Conservation (phyloP, 2,797 vertebrate genomes). For the Hoplostethus atlanticus region DNA sequence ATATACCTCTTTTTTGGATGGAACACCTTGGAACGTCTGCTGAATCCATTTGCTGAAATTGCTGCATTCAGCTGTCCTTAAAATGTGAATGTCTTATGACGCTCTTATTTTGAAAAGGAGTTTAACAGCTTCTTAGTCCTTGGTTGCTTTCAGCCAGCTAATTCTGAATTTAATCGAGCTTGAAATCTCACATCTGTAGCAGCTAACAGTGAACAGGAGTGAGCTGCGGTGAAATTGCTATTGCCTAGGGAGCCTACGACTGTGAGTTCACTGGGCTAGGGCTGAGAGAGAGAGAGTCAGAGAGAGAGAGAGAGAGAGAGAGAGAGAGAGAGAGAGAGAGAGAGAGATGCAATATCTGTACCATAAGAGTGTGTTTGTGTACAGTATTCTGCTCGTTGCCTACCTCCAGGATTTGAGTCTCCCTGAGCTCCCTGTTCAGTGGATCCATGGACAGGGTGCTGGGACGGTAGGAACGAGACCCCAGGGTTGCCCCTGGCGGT, state of each 20-base stretch:
- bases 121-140: not conserved
- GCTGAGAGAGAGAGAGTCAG: too few species aligned
- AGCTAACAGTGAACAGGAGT: not conserved
- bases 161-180: not conserved
- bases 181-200: not conserved
- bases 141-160: not conserved
- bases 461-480: not conserved
- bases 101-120: too few species aligned
- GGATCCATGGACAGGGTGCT: slow-evolving; percentile 44
- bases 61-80: not conserved
- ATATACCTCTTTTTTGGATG: not conserved
- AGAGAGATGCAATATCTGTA: too few species aligned
- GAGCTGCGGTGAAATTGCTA: not conserved
- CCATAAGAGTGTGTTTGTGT: not conserved
- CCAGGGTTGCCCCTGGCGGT: slow-evolving; percentile 12
- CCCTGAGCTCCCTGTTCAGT: slow-evolving; percentile 44
- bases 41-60: not conserved
- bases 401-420: slow-evolving; percentile 81
- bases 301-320: too few species aligned
- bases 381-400: slow-evolving; percentile 33
- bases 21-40: not conserved
- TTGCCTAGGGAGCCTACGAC: not conserved
- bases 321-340: too few species aligned
- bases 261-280: not conserved
- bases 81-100: not conserved